Evolutionary conservation across 2,113 vertebrate species (phyloP).

Genomic region (Pomatostomus ruficeps): DNA sequence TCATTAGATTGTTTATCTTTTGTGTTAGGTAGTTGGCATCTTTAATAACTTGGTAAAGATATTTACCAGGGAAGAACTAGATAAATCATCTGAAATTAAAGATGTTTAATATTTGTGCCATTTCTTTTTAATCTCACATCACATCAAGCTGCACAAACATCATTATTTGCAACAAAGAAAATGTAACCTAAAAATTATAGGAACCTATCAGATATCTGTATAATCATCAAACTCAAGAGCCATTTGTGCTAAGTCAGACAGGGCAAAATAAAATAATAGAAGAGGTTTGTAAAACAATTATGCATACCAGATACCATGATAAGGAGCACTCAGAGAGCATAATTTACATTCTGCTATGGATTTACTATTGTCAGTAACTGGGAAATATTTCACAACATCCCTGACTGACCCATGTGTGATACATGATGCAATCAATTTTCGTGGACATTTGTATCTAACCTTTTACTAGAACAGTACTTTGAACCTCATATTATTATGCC

Average conservation of each 20-base stretch:
- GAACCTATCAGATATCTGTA: not conserved
- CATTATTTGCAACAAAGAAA: not conserved
- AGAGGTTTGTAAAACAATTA: not conserved
- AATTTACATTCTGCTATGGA: not conserved
- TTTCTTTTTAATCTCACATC: not conserved
- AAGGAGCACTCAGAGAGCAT: not conserved
- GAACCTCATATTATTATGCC: not conserved
- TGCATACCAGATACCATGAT: not conserved
- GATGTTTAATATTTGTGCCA: not conserved
- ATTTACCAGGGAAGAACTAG: not conserved
- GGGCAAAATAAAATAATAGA: not conserved
- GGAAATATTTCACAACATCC: constrained; percentile 1
- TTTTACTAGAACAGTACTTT: not conserved
- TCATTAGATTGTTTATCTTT: not conserved
- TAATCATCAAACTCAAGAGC: not conserved
- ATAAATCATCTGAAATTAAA: not conserved
- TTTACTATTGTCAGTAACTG: not conserved
- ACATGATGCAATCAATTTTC: not conserved
- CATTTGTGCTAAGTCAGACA: not conserved
- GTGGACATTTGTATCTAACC: not conserved
- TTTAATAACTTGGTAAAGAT: not conserved
- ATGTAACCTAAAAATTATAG: not conserved
- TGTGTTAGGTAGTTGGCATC: not conserved
- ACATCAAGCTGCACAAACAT: not conserved
- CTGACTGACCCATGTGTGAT: not conserved